These are phyloP conservation scores for Julus scanicus DNA, from an alignment of 2,888 invertebrate genomes.

Conservation along the genomic window DNA sequence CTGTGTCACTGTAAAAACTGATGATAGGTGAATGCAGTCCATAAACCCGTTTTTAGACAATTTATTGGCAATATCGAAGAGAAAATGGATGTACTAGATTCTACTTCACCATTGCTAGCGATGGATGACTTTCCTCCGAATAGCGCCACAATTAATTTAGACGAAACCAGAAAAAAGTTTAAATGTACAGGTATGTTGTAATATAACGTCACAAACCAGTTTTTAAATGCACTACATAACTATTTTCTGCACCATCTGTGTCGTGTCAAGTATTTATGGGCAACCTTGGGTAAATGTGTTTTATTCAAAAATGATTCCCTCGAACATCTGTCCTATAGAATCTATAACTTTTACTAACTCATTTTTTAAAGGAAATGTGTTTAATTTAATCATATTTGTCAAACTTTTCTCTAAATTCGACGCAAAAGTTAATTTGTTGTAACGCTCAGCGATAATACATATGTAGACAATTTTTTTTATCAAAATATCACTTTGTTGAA, in stretches of 20 bases:
- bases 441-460: no score
- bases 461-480: no score
- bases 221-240: neutral
- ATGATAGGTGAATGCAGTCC: neutral
- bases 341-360: neutral
- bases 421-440: no score
- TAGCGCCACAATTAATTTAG: neutral
- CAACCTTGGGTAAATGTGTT: no score
- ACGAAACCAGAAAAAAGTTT: neutral
- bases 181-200: neutral
- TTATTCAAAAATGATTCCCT: neutral
- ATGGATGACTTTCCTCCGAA: neutral
- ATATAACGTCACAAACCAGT: neutral
- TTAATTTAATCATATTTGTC: no score
- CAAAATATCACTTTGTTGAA: no score
- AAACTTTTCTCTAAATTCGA: no score
- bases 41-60: no score
- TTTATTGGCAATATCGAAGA: neutral
- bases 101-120: neutral
- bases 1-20: neutral
- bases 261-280: neutral
- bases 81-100: neutral
- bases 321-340: neutral
- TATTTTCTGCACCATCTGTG: neutral
- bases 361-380: neutral